Base-by-base conservation (phyloP, 1,140 invertebrate species). In the Manduca sexta region DNA sequence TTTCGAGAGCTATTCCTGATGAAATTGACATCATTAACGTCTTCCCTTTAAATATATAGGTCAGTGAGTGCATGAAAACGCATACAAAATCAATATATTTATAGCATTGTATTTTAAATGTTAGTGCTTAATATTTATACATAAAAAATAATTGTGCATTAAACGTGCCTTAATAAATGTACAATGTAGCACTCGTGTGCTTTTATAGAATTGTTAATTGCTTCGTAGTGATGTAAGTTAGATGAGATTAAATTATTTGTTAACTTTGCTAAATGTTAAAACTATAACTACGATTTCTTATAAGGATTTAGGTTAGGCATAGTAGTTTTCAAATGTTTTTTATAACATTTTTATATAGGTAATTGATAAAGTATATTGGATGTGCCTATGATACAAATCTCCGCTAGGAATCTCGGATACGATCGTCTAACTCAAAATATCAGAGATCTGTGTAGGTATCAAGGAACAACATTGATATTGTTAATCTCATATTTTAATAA, bases 161-260 rank as follows among this genome's bases (percentile, higher is more conserved):
- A 60, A 60, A 76, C 73, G 80, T 85, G 80, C 79, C 79, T 82
- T 85, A 78, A 64, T 71, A 54, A n/a, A 68, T 82, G 77, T 82
- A 82, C 74, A 82, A 85, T 79, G 61, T 75, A 75, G 65, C 59
- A 69, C 65, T 52, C 67, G 69, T 68, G 59, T 75, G 79, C 72
- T 83, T 80, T 75, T 83, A 75, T 77, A 74, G 44, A 70, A 67
- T 74, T 85, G 79, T 83, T 85, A 78, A 71, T 66, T 69, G 67
- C 72, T 77, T 75, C 67, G 62, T 67, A 57, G n/a, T n/a, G 73
- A 69, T 66, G 70, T 74, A 72, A 69, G 60, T 69, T 80, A 82
- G 73, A 79, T 70, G 78, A 85, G 78, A 85, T 85, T 85, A 85
- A 83, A 83, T 83, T 83, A 83, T 85, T 26, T 85, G 82, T 85